These are phyloP conservation scores for Chymomyza amoena DNA, from an alignment of 2,888 invertebrate species.

Conservation along the genomic window DNA sequence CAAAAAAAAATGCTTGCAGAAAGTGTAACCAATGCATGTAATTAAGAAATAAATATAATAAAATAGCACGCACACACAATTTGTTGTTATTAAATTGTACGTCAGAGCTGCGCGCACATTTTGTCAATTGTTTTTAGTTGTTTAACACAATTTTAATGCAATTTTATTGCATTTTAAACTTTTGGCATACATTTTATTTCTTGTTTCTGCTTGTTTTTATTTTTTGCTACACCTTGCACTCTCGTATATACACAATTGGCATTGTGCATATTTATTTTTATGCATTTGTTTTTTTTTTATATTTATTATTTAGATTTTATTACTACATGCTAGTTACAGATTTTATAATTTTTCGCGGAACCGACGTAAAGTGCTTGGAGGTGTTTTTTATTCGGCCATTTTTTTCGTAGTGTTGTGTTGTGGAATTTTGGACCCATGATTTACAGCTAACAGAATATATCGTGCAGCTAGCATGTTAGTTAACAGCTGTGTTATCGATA, in stretches of 20 bases:
- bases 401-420: not conserved
- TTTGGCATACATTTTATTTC: constrained; percentile 8
- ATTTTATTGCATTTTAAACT: constrained; percentile 45
- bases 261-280: not conserved
- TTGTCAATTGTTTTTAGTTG: constrained; percentile 31
- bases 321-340: not conserved
- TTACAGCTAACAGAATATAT: not conserved
- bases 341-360: not conserved
- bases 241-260: not conserved
- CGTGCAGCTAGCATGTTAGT: not conserved
- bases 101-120: constrained; percentile 34
- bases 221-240: constrained; percentile 35
- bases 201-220: constrained; percentile 50
- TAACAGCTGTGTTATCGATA: not conserved
- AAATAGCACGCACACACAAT: constrained; percentile 25
- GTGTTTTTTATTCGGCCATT: not conserved
- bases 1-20: constrained; percentile 4
- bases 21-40: constrained; percentile 32
- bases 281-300: not conserved
- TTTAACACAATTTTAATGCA: constrained; percentile 28
- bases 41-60: constrained; percentile 31
- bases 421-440: not conserved
- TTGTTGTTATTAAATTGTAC: constrained; percentile 27
- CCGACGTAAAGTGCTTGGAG: not conserved
- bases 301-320: not conserved